Base-by-base conservation (phyloP, 2,888 invertebrate species). In the Strigamia transsilvanica region DNA sequence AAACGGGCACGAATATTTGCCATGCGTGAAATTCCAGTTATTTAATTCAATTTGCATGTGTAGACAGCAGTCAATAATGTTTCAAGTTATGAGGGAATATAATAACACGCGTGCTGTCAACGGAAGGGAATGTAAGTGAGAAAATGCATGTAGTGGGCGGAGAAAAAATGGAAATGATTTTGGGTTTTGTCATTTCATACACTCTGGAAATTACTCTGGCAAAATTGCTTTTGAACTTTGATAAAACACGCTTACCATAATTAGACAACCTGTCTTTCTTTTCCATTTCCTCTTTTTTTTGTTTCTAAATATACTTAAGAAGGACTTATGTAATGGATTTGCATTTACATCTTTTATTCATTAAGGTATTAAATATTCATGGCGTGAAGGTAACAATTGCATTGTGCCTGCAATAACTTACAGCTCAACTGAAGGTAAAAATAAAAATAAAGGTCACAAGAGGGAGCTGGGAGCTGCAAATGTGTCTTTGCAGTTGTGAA, bases 111-210 rank as follows among this genome's bases (percentile, higher is more conserved):
- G 15, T 66, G 66, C 23, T 66, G 66, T 66, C 73, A 73, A 4
- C 27, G 6, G n/a, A 73, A 32, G 27, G 32, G 73, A 73, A 32
- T 73, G 32, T 73, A 73, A 73, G 27, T 73, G 73, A 73, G 73
- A 73, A 73, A 73, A 73, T 32, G 73, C 32, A 73, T 73, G 73
- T 73, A 73, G 73, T 73, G 73, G 73, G 73, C 73, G 73, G 73
- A 1, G 38, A 38, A 38, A 27, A 73, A 73, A 13, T 10, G 73
- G 23, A 73, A 73, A 73, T 73, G 73, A 73, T 73, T 73, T 73
- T 27, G 23, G 73, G 73, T 73, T 73, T 73, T 73, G 32, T 73
- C 61, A 66, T 21, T 66, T 23, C 61, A 51, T 23, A 66, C 61
- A 6, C 21, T 10, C n/a, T 1, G 73, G 13, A 73, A 73, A 73